phyloP scores from a whole-genome alignment of 2,113 vertebrate genomes.

The Arvicanthis niloticus region DNA sequence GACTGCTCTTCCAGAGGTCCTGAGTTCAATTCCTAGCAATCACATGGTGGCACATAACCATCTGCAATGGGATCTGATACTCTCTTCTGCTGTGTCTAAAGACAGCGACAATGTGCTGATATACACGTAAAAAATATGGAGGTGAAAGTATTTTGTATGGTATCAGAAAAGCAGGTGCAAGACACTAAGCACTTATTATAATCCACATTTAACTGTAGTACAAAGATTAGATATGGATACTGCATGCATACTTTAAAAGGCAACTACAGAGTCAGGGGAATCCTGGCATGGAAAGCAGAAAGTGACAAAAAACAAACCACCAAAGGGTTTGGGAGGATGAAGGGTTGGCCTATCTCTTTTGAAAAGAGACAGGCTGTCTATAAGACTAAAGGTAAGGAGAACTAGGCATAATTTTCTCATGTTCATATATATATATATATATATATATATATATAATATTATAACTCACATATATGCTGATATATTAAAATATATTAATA shows the following conservation, averaged over 20 bases:
- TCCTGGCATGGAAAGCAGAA: background rate
- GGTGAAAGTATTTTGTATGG: background rate
- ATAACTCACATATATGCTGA: background rate
- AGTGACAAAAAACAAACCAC: background rate
- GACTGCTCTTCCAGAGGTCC: too few relatives aligned
- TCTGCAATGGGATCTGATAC: too few relatives aligned
- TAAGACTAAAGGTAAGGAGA: background rate
- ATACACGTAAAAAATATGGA: background rate
- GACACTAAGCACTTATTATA: conserved; percentile 10
- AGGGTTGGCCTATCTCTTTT: background rate
- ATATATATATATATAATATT: background rate
- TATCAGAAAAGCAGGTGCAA: background rate
- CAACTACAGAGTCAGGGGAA: background rate
- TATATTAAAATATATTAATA: background rate
- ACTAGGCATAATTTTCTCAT: background rate
- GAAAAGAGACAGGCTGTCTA: background rate
- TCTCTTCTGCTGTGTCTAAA: too few relatives aligned
- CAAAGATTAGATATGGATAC: background rate
- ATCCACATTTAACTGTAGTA: background rate
- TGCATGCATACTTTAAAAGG: background rate
- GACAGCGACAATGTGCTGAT: too few relatives aligned
- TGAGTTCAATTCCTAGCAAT: too few relatives aligned
- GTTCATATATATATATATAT: too few relatives aligned
- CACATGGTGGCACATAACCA: too few relatives aligned
- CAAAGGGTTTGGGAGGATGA: background rate